Evolutionary conservation across 2,888 invertebrate genomes (phyloP).

Genomic region (Ceraclea dissimilis): DNA sequence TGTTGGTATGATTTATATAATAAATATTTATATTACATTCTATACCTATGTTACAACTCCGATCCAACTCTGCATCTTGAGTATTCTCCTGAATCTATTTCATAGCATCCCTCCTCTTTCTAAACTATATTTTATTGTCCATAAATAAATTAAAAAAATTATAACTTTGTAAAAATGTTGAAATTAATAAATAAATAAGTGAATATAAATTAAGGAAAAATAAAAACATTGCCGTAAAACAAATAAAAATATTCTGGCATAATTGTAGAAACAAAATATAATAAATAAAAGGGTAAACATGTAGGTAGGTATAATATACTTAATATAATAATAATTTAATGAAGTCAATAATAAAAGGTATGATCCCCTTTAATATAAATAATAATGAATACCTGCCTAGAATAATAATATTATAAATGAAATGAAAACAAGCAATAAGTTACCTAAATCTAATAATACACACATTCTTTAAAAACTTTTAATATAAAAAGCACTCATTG

Average conservation of each 20-base stretch:
- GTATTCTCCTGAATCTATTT: slow-evolving; percentile 20
- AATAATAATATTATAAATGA: slow-evolving; percentile 15
- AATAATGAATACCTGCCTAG: not conserved
- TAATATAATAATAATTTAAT: slow-evolving; percentile 19
- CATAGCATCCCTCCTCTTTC: slow-evolving; percentile 6
- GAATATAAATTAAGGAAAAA: slow-evolving; percentile 18
- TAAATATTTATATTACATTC: no score
- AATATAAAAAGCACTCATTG: slow-evolving; percentile 26
- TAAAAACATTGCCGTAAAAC: slow-evolving; percentile 19
- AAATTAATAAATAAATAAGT: slow-evolving; percentile 18
- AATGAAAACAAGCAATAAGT: slow-evolving; percentile 23
- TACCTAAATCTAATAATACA: slow-evolving; percentile 26
- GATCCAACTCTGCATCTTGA: slow-evolving; percentile 12
- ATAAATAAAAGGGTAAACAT: slow-evolving; percentile 11
- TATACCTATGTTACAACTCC: no score
- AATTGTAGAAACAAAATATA: slow-evolving; percentile 11
- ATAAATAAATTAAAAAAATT: slow-evolving; percentile 20
- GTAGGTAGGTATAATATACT: slow-evolving; percentile 11
- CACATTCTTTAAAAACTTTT: slow-evolving; percentile 24
- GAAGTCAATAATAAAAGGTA: slow-evolving; percentile 1
- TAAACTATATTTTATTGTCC: slow-evolving; percentile 19
- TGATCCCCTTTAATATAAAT: no score
- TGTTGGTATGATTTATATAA: no score
- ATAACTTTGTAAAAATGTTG: slow-evolving; percentile 9
- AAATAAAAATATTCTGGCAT: slow-evolving; percentile 18